Conservation (phyloP, 2,888 invertebrate genomes). For the Andrena haemorrhoa region DNA sequence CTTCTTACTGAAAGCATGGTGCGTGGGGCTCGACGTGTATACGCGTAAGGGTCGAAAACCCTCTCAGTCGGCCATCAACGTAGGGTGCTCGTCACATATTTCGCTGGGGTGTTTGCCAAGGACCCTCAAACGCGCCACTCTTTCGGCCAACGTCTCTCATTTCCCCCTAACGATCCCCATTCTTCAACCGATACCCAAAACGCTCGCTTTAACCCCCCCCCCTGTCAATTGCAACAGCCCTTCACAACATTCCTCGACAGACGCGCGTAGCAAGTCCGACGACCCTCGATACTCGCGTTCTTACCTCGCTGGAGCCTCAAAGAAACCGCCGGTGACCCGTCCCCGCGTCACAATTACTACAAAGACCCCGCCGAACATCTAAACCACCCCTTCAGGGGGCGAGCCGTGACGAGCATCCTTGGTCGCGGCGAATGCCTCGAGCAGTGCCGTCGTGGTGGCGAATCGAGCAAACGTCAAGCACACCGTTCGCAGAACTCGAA, state of each 20-base stretch:
- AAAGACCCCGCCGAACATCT: neutral
- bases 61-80: conserved; percentile 43
- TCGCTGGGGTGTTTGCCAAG: conserved; percentile 38
- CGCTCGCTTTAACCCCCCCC: neutral
- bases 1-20: conserved; percentile 27
- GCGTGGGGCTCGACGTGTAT: neutral
- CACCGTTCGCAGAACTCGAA: neutral
- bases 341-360: conserved; percentile 20
- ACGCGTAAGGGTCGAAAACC: conserved; percentile 47
- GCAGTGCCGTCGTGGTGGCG: neutral
- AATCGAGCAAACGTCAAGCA: neutral
- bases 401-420: conserved; percentile 45
- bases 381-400: neutral
- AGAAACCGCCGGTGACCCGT: neutral
- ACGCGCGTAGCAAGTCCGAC: conserved; percentile 6
- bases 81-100: conserved; percentile 58
- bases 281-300: neutral
- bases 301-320: conserved; percentile 39
- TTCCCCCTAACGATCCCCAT: neutral
- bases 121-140: conserved; percentile 32
- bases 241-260: neutral
- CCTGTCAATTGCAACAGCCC: neutral
- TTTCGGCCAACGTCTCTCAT: conserved; percentile 20
- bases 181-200: neutral
- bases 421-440: conserved; percentile 41